Evolutionary conservation across 2,113 vertebrate species (phyloP).

Genomic region (Sarotherodon lohbergeri): DNA sequence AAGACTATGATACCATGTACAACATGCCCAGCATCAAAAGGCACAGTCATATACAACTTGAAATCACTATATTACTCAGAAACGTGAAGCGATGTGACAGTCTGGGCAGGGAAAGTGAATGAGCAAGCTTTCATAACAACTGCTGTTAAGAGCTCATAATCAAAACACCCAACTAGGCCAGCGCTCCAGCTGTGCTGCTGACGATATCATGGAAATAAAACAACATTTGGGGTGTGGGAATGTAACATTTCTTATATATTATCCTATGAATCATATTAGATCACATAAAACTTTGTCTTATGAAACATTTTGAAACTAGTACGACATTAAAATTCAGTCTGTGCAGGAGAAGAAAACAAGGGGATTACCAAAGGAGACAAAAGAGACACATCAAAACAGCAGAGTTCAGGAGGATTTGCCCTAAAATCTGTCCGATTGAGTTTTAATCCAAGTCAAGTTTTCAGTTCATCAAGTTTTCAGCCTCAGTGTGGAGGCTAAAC

Average conservation of each 20-base stretch:
- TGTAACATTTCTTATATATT: neutral
- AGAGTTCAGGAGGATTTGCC: conserved; percentile 8
- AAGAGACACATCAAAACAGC: neutral
- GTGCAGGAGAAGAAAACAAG: neutral
- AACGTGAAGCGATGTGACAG: conserved; percentile 5
- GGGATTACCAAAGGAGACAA: neutral
- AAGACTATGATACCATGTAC: conserved; percentile 23
- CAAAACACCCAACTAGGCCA: conserved; percentile 8
- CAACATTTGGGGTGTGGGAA: conserved; percentile 13
- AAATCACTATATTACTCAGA: neutral
- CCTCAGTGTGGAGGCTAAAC: neutral
- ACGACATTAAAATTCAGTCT: neutral
- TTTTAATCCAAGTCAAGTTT: neutral
- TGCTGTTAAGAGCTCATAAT: neutral
- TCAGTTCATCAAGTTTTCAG: neutral
- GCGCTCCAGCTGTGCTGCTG: conserved; percentile 23
- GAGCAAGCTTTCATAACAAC: conserved; percentile 3
- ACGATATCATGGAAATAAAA: conserved; percentile 7
- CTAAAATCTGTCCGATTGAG: neutral
- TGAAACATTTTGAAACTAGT: conserved; percentile 19
- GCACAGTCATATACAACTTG: neutral
- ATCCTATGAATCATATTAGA: conserved; percentile 3
- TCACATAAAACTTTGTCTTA: conserved; percentile 5
- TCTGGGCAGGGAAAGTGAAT: conserved; percentile 1
- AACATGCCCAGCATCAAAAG: conserved; percentile 22